These are phyloP conservation scores for Drosophila burlai DNA, from an alignment of 1,140 invertebrate genomes.

Conservation along the genomic window DNA sequence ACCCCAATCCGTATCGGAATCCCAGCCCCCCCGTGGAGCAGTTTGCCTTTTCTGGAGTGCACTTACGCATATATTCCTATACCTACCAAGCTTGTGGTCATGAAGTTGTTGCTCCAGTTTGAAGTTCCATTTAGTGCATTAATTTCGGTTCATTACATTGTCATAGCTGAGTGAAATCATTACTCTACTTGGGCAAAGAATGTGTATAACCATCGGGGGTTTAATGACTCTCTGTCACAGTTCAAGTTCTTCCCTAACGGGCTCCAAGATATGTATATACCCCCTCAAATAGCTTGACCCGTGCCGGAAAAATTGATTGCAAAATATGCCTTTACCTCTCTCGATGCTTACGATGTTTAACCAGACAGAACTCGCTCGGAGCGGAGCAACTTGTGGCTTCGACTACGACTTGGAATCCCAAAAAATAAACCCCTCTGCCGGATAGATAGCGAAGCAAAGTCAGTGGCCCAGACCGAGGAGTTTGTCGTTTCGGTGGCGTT, in stretches of 20 bases:
- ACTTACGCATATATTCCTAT: slow-evolving; percentile 17
- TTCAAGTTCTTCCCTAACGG: slow-evolving; percentile 56
- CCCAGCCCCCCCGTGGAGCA: slow-evolving; percentile 22
- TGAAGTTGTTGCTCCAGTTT: slow-evolving; percentile 66
- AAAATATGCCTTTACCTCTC: slow-evolving; percentile 40
- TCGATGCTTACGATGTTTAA: slow-evolving; percentile 66
- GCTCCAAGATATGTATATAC: slow-evolving; percentile 8
- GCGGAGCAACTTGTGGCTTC: slow-evolving; percentile 38
- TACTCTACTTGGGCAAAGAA: slow-evolving; percentile 34
- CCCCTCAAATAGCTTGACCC: slow-evolving; percentile 56
- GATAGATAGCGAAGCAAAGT: slow-evolving; percentile 49
- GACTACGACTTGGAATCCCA: slow-evolving; percentile 19
- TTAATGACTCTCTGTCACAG: slow-evolving; percentile 69
- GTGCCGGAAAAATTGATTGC: slow-evolving; percentile 74
- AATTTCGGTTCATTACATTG: slow-evolving; percentile 80
- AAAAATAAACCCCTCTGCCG: slow-evolving; percentile 21
- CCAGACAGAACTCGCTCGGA: slow-evolving; percentile 61
- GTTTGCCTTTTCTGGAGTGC: slow-evolving; percentile 35
- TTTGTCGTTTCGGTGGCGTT: slow-evolving; percentile 69
- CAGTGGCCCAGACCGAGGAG: slow-evolving; percentile 64
- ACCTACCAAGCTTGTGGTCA: slow-evolving; percentile 16
- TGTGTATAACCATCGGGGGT: slow-evolving; percentile 26
- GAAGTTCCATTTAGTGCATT: slow-evolving; percentile 68
- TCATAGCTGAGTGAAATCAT: slow-evolving; percentile 63
- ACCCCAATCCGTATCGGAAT: slow-evolving; percentile 4